Evolutionary conservation across 2,888 invertebrate genomes (phyloP), one percentile per base, ranked within the genome.

Genomic region (Rhabditophanes sp.): DNA sequence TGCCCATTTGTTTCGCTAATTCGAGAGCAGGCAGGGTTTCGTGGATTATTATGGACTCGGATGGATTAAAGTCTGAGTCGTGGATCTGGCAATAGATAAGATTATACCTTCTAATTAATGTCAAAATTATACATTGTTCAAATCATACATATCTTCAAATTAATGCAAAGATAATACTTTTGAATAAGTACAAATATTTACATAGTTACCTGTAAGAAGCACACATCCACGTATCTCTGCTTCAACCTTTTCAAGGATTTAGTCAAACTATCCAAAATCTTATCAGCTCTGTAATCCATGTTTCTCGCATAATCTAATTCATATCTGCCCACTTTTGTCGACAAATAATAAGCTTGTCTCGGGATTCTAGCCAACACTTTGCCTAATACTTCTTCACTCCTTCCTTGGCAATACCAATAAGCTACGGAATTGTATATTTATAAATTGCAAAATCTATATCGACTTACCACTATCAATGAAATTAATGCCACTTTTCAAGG

Each of bases 401-500:
- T 74, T 1, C 85, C 82, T 62, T 82, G 78, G 0, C 88, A 88
- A 63, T 88, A 88, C 77, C 78, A 88, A 0, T 84, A 84, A 0
- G n/a, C n/a, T n/a, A n/a, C n/a, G n/a, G n/a, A n/a, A n/a, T n/a
- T n/a, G n/a, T n/a, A n/a, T n/a, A n/a, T n/a, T n/a, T n/a, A n/a
- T n/a, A n/a, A n/a, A n/a, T n/a, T n/a, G n/a, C n/a, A n/a, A n/a
- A n/a, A n/a, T n/a, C n/a, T n/a, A n/a, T n/a, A n/a, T n/a, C n/a
- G n/a, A n/a, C n/a, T n/a, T n/a, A n/a, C 79, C 80, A 0, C 84
- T 85, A 64, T 90, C 88, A 37, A 90, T 75, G 56, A 81, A 83
- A 69, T 90, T 90, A 12, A 90, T 73, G 4, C 87, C 88, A 23
- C 70, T 71, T 59, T 75, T 77, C 2, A 88, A 64, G 0, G 79